These are phyloP conservation scores for Nibea albiflora DNA, from an alignment of 2,113 vertebrate genomes.

Conservation along the genomic window DNA sequence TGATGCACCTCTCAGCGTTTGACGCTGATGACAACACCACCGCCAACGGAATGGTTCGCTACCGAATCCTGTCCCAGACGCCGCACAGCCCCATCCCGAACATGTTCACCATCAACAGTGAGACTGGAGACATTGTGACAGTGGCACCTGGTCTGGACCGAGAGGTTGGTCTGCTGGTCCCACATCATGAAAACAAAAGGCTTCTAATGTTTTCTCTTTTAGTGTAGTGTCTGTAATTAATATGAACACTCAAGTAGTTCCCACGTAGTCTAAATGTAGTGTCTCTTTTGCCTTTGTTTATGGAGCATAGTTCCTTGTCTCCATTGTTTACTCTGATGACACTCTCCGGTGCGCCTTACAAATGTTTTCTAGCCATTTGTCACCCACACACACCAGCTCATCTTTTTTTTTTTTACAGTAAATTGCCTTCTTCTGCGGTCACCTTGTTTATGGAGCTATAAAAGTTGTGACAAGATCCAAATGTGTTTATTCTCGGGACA, in stretches of 20 bases:
- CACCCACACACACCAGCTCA: conserved; percentile 23
- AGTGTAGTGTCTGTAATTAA: background rate
- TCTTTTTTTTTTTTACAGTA: conserved; percentile 45
- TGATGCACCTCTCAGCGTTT: conserved; percentile 94
- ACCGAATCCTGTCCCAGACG: conserved; percentile 93
- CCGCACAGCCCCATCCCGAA: conserved; percentile 95
- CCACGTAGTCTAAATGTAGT: conserved; percentile 17
- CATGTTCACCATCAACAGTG: conserved; percentile 98
- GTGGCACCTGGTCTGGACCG: conserved; percentile 95
- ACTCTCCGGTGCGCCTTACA: conserved; percentile 40
- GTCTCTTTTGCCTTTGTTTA: conserved; percentile 20
- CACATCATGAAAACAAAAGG: background rate
- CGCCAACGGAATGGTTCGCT: conserved; percentile 95
- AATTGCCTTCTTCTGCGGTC: conserved; percentile 67
- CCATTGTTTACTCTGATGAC: conserved; percentile 55
- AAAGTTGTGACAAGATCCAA: conserved; percentile 80
- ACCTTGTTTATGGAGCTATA: conserved; percentile 76
- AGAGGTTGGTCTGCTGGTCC: conserved; percentile 86
- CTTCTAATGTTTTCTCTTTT: too few species aligned
- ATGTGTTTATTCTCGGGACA: conserved; percentile 77
- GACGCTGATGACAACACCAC: conserved; percentile 95
- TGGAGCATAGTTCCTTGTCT: background rate
- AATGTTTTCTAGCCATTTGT: conserved; percentile 52
- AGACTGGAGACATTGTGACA: conserved; percentile 94
- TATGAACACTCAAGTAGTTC: background rate